A percentile compares a stretch with the other conserved stretches of the same genome.
Conservation (phyloP, 2,113 vertebrate species). For the Notothenia rossii region DNA sequence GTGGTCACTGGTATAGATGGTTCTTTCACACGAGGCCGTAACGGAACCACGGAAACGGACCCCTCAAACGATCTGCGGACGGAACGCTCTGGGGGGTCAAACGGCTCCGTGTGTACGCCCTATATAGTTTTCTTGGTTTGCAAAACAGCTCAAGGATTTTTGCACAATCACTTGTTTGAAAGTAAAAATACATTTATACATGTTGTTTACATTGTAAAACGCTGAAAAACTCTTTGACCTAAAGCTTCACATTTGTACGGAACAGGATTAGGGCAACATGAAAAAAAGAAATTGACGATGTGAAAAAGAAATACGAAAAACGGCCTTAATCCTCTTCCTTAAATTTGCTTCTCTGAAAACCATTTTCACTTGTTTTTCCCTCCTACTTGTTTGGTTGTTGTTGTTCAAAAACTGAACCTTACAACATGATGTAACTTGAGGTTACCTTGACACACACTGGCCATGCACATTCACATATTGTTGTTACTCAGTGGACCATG, state of each 20-base stretch:
- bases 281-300: no score
- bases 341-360: not conserved
- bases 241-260: not conserved
- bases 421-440: not conserved
- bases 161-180: not conserved
- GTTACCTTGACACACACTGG: conserved; percentile 11
- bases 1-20: no score
- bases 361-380: no score
- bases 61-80: no score
- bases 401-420: not conserved
- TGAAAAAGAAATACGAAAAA: no score
- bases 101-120: no score
- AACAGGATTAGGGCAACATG: no score
- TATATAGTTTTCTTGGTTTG: not conserved
- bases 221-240: not conserved
- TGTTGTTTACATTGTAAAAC: not conserved
- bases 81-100: no score
- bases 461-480: conserved; percentile 12
- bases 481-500: conserved; percentile 23
- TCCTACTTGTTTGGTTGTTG: not conserved
- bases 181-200: not conserved
- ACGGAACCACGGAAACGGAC: no score
- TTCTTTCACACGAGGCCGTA: no score
- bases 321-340: no score
- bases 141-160: not conserved